A percentile compares a stretch with the other conserved stretches of the same genome.
phyloP scores from a whole-genome alignment of 2,797 vertebrate species.

The Fistularia commersonii region DNA sequence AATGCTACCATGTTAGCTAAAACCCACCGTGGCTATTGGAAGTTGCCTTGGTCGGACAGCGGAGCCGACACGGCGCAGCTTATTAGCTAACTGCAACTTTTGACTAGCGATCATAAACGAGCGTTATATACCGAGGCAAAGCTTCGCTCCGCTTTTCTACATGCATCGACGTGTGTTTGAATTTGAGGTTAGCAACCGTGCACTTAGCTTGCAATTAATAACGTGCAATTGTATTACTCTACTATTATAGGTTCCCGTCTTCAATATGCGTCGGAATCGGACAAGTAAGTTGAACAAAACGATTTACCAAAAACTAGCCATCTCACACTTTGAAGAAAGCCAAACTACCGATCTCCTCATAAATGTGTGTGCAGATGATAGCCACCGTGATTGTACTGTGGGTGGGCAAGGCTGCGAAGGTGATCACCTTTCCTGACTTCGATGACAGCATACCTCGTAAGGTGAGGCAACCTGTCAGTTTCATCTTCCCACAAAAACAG shows the following conservation, averaged over 20 bases:
- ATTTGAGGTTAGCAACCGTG: background rate
- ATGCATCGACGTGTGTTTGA: background rate
- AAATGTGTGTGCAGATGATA: slow-evolving; percentile 80
- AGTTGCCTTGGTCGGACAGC: slow-evolving; percentile 17
- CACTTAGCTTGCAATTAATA: background rate
- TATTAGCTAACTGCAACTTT: slow-evolving; percentile 23
- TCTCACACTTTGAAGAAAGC: background rate
- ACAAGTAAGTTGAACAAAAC: slow-evolving; percentile 77
- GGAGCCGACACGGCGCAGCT: background rate
- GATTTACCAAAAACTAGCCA: background rate
- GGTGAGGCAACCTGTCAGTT: slow-evolving; percentile 61
- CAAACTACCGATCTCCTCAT: background rate
- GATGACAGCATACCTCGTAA: slow-evolving; percentile 86
- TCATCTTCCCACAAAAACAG: too few relatives aligned
- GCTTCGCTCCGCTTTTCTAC: background rate
- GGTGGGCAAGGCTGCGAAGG: slow-evolving; percentile 85
- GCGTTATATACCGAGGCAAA: too few relatives aligned
- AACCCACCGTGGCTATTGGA: slow-evolving; percentile 30
- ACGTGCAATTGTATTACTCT: slow-evolving; percentile 7
- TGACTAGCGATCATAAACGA: background rate
- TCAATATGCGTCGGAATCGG: slow-evolving; percentile 95
- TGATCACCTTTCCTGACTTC: slow-evolving; percentile 88
- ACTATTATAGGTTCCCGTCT: slow-evolving; percentile 86
- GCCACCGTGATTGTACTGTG: slow-evolving; percentile 89
- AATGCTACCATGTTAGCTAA: slow-evolving; percentile 35